Evolutionary conservation across 2,888 invertebrate genomes (phyloP).

Genomic region (Acronicta aceris): DNA sequence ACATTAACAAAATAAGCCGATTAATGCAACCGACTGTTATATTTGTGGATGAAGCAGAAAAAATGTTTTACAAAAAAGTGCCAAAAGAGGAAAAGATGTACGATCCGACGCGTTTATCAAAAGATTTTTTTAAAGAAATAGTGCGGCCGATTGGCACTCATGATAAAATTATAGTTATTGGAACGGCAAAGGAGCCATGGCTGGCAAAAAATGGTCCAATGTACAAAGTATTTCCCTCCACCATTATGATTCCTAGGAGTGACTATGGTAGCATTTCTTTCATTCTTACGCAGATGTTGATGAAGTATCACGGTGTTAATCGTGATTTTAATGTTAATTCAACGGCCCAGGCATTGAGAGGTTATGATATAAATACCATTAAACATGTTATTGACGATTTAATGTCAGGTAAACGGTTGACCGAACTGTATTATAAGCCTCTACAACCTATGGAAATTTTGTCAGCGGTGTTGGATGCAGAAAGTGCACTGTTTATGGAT

Average conservation of each 20-base stretch:
- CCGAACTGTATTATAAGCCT: slow-evolving; percentile 87
- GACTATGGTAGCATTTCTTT: slow-evolving; percentile 90
- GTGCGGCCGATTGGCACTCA: slow-evolving; percentile 91
- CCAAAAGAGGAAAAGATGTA: slow-evolving; percentile 90
- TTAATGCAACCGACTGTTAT: slow-evolving; percentile 93
- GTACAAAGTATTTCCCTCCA: slow-evolving; percentile 89
- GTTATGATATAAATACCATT: slow-evolving; percentile 87
- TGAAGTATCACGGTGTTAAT: slow-evolving; percentile 89
- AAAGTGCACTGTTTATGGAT: slow-evolving; percentile 73
- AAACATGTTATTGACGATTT: slow-evolving; percentile 78
- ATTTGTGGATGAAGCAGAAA: slow-evolving; percentile 91
- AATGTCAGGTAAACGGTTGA: slow-evolving; percentile 83
- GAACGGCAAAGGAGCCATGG: slow-evolving; percentile 92
- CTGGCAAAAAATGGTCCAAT: slow-evolving; percentile 82
- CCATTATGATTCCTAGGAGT: slow-evolving; percentile 86
- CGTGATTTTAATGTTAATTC: slow-evolving; percentile 90
- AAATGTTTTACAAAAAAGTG: slow-evolving; percentile 91
- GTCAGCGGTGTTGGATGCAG: slow-evolving; percentile 74
- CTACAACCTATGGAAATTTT: slow-evolving; percentile 86
- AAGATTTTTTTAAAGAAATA: slow-evolving; percentile 91
- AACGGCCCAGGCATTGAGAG: slow-evolving; percentile 86
- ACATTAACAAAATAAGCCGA: slow-evolving; percentile 91
- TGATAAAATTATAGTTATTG: slow-evolving; percentile 92
- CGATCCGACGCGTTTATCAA: slow-evolving; percentile 92
- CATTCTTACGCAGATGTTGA: slow-evolving; percentile 87